Base-by-base conservation (phyloP, 1,140 invertebrate genomes). In the Drosophila sp. region DNA sequence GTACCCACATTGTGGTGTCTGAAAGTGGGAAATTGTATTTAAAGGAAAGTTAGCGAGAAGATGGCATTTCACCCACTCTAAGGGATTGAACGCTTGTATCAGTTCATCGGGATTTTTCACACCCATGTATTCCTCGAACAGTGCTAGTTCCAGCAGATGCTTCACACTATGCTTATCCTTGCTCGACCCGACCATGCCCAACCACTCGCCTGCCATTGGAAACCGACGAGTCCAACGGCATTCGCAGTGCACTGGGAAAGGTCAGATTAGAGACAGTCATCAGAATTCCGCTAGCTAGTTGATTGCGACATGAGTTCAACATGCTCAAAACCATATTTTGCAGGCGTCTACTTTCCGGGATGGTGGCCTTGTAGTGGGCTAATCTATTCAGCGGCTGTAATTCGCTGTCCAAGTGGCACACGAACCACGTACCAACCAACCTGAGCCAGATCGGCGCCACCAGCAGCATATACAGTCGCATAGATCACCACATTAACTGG, bases 151-250 rank as follows among this genome's bases (percentile, higher is more conserved):
- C 1, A 86, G 2, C 1, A 81, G 1, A 0, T 60, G n/a, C 23
- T 0, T 0, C 1, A 86, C 0, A 0, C 2, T 2, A n/a, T 35
- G 6, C 0, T 1, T 29, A 17, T 25, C 1, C 1, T 0, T 5
- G 5, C 25, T 62, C 47, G 50, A 40, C 25, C 32, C 68, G 0
- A 70, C 62, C 41, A 78, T 2, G 1, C 58, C 47, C 32, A 85
- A 11, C 5, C 25, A 35, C 38, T 85, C 81, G 0, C 82, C 81
- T 0, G 50, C 58, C 29, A 41, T 1, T 0, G 81, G 81, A 67
- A 85, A 85, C 0, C 82, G 81, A 2, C 2, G 11, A 0, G 70
- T 68, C 29, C 74, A 27, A 10, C 78, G 72, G 32, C 80, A 84
- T 17, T 62, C 23, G 6, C 72, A 47, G 29, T 84, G 80, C 87